Conservation (phyloP, 2,113 vertebrate species). For the Columbina picui region DNA sequence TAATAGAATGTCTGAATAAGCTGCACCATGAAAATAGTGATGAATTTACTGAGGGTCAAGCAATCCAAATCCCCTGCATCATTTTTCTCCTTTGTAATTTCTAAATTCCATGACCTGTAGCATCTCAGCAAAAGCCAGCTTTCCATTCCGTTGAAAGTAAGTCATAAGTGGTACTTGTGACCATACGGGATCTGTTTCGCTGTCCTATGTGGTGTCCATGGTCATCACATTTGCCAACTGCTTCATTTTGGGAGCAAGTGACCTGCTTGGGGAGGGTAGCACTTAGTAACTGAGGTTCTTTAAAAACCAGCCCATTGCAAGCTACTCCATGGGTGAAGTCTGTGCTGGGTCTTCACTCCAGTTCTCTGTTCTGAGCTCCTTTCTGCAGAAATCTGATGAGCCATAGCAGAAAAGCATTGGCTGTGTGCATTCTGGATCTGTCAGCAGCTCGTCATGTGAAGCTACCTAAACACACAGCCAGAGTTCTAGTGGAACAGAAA, state of each 20-base stretch:
- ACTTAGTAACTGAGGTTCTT: fast-evolving
- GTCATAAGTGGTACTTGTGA: neutral
- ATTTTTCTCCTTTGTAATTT: neutral
- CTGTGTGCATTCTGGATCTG: neutral
- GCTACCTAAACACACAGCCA: neutral
- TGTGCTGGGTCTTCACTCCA: neutral
- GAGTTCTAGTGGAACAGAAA: neutral
- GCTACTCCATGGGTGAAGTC: neutral
- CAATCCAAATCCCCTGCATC: neutral
- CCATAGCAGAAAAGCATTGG: neutral
- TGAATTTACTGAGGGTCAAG: neutral
- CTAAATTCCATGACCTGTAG: neutral
- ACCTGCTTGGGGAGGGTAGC: fast-evolving
- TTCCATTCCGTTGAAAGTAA: neutral
- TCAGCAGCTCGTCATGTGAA: neutral
- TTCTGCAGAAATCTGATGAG: neutral
- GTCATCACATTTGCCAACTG: neutral
- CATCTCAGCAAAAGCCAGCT: neutral
- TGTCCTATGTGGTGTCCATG: neutral
- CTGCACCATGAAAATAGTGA: neutral
- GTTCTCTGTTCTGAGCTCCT: neutral
- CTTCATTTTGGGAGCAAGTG: neutral
- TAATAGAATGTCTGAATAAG: neutral
- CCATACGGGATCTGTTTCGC: fast-evolving
- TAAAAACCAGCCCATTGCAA: fast-evolving